Evolutionary conservation across 2,797 vertebrate genomes (phyloP), one percentile per base, ranked within the genome.

Genomic region (Oreonectes daqikongensis): DNA sequence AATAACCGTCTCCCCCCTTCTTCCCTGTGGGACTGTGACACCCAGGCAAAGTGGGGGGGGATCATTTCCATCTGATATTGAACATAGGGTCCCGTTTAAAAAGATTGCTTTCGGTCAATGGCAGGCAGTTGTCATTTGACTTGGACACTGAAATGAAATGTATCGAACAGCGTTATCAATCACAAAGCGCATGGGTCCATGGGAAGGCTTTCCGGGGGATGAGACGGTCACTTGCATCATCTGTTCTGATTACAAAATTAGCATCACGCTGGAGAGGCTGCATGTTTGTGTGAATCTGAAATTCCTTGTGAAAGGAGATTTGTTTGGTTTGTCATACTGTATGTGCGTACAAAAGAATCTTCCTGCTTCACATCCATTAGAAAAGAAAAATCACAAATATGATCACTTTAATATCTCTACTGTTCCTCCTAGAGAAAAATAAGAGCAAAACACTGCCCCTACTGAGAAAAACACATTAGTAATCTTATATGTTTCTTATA

Each of bases 81-180:
- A 95, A 93, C 91, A 94, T 92, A 91, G 89, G 91, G 94, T 92
- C 92, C 93, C 93, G 95, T 95, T 96, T 95, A 97, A 96, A 97
- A 93, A 95, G 95, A 96, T 98, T 96, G 94, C 93, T 94, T 96
- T 93, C 93, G 93, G 93, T 95, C 94, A 95, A 90, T 93, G 93
- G 93, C 94, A 94, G 92, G 91, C 89, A 90, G 91, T 94, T 94
- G 94, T 96, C 94, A 94, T 95, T 95, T 91, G 93, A 92, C 92
- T 94, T 90, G 89, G 88, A 89, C 92, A 84, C 91, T 91, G 94
- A 94, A 93, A 94, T 93, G 93, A 95, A 96, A 95, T 92, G 95
- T 93, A 93, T 92, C 86, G 91, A 93, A 88, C 87, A 86, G 88
- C 18, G 88, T 93, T 93, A 94, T 94, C 93, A 92, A 93, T 94